Evolutionary conservation across 92 coral and sea anemone genomes (phyloP).

Genomic region (Bergia sp.): DNA sequence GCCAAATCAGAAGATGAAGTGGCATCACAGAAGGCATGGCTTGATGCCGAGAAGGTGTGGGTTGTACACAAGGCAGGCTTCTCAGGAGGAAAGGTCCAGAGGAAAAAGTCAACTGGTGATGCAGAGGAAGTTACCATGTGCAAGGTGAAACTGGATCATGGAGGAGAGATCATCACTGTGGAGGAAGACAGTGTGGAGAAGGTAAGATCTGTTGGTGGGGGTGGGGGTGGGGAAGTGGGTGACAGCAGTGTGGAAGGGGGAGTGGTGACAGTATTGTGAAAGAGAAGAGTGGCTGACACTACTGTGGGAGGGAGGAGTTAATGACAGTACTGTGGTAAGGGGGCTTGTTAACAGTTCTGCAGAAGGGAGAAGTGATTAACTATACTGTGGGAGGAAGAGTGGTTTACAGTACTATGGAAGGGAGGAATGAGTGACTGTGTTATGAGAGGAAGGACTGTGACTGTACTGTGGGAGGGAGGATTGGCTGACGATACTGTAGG

Average conservation of each 20-base stretch:
- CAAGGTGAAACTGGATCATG: slow-evolving; percentile 95
- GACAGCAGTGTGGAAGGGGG: background rate
- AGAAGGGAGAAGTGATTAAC: too few relatives aligned
- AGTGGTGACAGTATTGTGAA: too few relatives aligned
- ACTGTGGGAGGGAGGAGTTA: too few relatives aligned
- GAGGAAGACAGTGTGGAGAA: slow-evolving; percentile 98
- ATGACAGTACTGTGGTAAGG: too few relatives aligned
- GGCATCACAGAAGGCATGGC: slow-evolving; percentile 96
- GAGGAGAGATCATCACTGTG: slow-evolving; percentile 92
- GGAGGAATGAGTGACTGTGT: too few relatives aligned
- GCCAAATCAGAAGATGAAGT: slow-evolving; percentile 95
- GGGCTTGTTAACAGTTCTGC: too few relatives aligned
- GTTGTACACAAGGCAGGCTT: slow-evolving; percentile 98
- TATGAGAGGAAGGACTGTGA: too few relatives aligned
- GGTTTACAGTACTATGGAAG: too few relatives aligned
- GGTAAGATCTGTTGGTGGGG: slow-evolving; percentile 54
- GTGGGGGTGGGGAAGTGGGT: background rate
- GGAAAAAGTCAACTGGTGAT: slow-evolving; percentile 51
- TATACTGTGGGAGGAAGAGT: too few relatives aligned
- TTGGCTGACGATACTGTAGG: too few relatives aligned
- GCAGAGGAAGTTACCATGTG: slow-evolving; percentile 78
- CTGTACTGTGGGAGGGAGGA: too few relatives aligned
- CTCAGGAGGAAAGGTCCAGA: slow-evolving; percentile 94
- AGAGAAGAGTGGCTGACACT: too few relatives aligned
- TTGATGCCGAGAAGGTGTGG: slow-evolving; percentile 98